These are phyloP conservation scores for Aphaenogaster ashmeadi DNA, from an alignment of 1,140 invertebrate genomes.

Conservation along the genomic window DNA sequence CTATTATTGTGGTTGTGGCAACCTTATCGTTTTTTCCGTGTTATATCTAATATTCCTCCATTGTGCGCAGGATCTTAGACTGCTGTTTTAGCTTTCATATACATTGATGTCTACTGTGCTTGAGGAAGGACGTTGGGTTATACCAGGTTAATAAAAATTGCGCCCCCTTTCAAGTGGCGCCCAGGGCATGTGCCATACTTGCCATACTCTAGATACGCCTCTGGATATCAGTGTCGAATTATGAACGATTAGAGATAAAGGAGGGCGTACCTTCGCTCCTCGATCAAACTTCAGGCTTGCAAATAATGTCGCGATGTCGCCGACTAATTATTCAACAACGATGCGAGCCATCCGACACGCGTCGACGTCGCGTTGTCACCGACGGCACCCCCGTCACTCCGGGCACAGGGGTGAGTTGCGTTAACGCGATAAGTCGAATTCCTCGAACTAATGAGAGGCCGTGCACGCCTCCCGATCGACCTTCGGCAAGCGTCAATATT, in stretches of 20 bases:
- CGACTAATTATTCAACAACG: conserved; percentile 52
- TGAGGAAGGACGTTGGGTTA: too few relatives aligned
- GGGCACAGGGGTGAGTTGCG: conserved; percentile 50
- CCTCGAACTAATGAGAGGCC: conserved; percentile 65
- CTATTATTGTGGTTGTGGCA: too few relatives aligned
- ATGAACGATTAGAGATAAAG: conserved; percentile 12
- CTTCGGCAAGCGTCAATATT: conserved; percentile 59
- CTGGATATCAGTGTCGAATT: background rate
- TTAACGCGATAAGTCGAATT: conserved; percentile 73
- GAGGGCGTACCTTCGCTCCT: background rate
- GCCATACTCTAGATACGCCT: too few relatives aligned
- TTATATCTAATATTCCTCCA: too few relatives aligned
- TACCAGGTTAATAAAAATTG: too few relatives aligned
- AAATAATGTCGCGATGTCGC: conserved; percentile 43
- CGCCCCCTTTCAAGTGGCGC: too few relatives aligned
- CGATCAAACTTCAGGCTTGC: conserved; percentile 32
- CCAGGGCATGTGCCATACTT: too few relatives aligned
- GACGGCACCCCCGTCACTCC: background rate
- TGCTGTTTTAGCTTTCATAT: too few relatives aligned
- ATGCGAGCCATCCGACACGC: conserved; percentile 54
- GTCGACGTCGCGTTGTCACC: conserved; percentile 26
- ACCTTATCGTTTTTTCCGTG: too few relatives aligned
- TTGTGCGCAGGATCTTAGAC: too few relatives aligned
- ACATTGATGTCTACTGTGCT: too few relatives aligned
- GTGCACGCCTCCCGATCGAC: conserved; percentile 46